Evolutionary conservation across 2,888 invertebrate species (phyloP), one percentile per base, ranked within the genome.

Genomic region (Tiliacea aurago): DNA sequence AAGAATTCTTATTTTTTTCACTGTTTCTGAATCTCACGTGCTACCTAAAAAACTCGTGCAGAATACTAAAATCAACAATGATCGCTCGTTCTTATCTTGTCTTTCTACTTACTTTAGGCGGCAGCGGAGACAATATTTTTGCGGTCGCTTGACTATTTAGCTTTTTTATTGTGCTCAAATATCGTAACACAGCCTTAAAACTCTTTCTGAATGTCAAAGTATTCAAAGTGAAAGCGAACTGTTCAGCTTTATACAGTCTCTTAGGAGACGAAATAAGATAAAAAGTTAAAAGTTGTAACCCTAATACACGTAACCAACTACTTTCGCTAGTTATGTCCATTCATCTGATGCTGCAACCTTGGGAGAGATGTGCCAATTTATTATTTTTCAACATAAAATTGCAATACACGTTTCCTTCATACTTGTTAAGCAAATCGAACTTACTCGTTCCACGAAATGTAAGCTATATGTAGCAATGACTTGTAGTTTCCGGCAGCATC

Each of bases 21-120:
- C 28, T 51, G 55, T 78, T 62, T 53, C 62, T 65, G 55, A 58
- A 77, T 69, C 70, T 63, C 71, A 83, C 76, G 76, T 80, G 76
- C 70, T 78, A 70, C 67, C 49, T 51, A 75, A 76, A n/a, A 70
- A 80, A 63, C 85, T 76, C 78, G 81, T 64, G 78, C 59, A 68
- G 86, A 85, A 86, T 86, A 86, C 85, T 86, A 83, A 86, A 78
- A 85, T 85, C 85, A 85, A 84, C 80, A 84, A 76, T 63, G 76
- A 76, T 77, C 70, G 75, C 64, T 81, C 73, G 53, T 64, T 73
- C 86, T 84, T 86, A 86, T 86, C 87, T 85, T 70, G 58, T 69
- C 64, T 85, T 64, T 76, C 77, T 76, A 81, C 86, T 81, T 79
- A 85, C 76, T 85, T 79, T 64, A 83, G 73, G 74, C 47, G 73